Base-by-base conservation (phyloP, 1,140 invertebrate genomes). In the Ruditapes philippinarum region DNA sequence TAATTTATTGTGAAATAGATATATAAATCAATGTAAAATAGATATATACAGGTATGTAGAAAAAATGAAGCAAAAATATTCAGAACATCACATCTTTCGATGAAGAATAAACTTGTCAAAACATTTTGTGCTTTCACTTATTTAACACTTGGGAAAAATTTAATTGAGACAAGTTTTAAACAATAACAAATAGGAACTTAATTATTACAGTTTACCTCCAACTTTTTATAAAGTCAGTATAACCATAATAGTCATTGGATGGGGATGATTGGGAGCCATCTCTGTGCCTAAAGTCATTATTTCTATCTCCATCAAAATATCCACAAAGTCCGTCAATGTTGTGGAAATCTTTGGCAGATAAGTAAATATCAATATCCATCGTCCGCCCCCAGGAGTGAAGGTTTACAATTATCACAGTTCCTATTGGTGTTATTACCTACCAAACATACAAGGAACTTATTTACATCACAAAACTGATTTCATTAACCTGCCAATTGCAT, bases 241-340 rank as follows among this genome's bases (percentile, higher is more conserved):
- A 62, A 57, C n/a, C 51, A n/a, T n/a, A n/a, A 14, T 62, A n/a
- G 0, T 25, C 57, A n/a, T 28, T 28, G 25, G 57, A 28, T 28
- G 28, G 7, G 5, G 22, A 4, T 28, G 19, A 62, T 28, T 19
- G 5, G 5, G 42, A 45, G 42, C 42, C 42, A 9, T 68, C 28
- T 25, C 86, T 76, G 38, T 25, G 83, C n/a, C 36, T 14, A 19
- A 73, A 45, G 36, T 73, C 68, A 45, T 73, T 73, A 25, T 19
- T 73, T 38, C 17, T 1, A 31, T 73, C 19, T 2, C 68, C 68
- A 73, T 73, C 68, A 73, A 73, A 73, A 25, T 73, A 4, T 73
- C 68, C 68, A 73, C 68, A 88, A 81, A 81, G 31, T 45, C 36
- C 86, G n/a, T 82, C 76, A 40, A 28, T 68, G 62, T 65, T 45